These are phyloP conservation scores for Schizotus pectinicornis DNA, from an alignment of 2,888 invertebrate genomes.

Conservation along the genomic window DNA sequence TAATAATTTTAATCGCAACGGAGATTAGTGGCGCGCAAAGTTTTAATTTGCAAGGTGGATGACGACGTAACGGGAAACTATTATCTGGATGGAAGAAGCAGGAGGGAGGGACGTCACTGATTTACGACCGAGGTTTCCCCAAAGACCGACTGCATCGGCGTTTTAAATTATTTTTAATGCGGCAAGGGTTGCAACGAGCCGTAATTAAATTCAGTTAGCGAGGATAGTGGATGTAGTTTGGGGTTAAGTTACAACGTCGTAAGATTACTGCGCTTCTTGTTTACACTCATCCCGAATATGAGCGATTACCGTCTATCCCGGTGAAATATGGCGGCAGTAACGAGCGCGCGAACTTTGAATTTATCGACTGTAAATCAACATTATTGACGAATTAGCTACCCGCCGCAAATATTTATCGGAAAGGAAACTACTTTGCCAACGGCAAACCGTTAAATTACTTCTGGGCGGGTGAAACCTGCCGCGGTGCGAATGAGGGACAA, in stretches of 20 bases:
- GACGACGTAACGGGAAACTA: too few relatives aligned
- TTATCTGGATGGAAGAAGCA: too few relatives aligned
- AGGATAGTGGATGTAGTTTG: constrained; percentile 38
- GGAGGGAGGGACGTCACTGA: too few relatives aligned
- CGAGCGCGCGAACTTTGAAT: constrained; percentile 31
- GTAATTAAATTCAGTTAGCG: constrained; percentile 40
- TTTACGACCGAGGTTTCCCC: not conserved
- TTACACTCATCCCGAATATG: constrained; percentile 21
- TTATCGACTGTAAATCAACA: constrained; percentile 35
- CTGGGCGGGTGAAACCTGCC: not conserved
- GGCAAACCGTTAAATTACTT: constrained; percentile 23
- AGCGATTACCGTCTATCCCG: constrained; percentile 23
- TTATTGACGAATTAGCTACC: constrained; percentile 35
- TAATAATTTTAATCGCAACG: too few relatives aligned
- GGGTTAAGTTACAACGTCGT: constrained; percentile 35
- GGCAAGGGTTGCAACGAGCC: constrained; percentile 33
- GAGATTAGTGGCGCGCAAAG: too few relatives aligned
- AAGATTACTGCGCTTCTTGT: constrained; percentile 29
- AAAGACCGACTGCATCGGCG: constrained; percentile 12
- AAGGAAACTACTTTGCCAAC: constrained; percentile 27
- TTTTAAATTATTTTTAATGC: constrained; percentile 40
- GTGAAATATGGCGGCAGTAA: constrained; percentile 28
- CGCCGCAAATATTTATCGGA: constrained; percentile 30
- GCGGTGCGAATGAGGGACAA: too few relatives aligned
- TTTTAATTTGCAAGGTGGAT: too few relatives aligned